Evolutionary conservation across 2,888 invertebrate genomes (phyloP), one percentile per base, ranked within the genome.

Genomic region (Andrena bucephala): DNA sequence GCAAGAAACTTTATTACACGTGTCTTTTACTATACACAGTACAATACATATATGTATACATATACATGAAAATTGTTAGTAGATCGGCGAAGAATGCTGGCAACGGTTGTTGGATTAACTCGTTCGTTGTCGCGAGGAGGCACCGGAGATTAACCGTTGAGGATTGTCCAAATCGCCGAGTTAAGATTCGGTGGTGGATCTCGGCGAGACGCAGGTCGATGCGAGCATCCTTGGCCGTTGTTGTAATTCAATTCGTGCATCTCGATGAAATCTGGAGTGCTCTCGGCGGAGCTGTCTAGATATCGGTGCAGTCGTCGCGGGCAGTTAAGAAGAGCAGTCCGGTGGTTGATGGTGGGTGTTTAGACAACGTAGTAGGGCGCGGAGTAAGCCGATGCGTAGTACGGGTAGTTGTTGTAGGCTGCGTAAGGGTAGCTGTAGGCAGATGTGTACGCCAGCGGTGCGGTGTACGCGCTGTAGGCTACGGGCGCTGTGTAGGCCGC

Each of bases 401-500:
- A 93, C 48, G 92, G 90, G 48, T 92, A 85, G 74, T 79, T 86
- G 84, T 88, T 63, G 68, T 88, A 88, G 57, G 87, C 83, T 2
- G 87, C 52, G 81, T 90, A 87, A 70, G 92, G 90, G 52, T 92
- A 85, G 72, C 78, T 90, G 86, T 92, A 92, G 50, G 89, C 91
- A 13, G 90, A 85, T 5, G 90, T 87, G 72, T 92, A 92, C 4
- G 92, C 89, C 8, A 91, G 77, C 33, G 92, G 92, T 4, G 92
- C 90, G 67, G 89, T 89, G 85, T 92, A 92, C 66, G 92, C 91
- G 66, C 87, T 90, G 87, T 92, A 92, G 70, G 92, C 91, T 42
- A 92, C 70, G 27, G 92, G 92, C 33, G 92, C 91, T 33, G 91
- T 91, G 88, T 92, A 92, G 27, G 91, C 92, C 67, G 92, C 92